Conservation (phyloP, 30 jellyfish, hydroid and myxozoan genomes). For the Hydra vulgaris region DNA sequence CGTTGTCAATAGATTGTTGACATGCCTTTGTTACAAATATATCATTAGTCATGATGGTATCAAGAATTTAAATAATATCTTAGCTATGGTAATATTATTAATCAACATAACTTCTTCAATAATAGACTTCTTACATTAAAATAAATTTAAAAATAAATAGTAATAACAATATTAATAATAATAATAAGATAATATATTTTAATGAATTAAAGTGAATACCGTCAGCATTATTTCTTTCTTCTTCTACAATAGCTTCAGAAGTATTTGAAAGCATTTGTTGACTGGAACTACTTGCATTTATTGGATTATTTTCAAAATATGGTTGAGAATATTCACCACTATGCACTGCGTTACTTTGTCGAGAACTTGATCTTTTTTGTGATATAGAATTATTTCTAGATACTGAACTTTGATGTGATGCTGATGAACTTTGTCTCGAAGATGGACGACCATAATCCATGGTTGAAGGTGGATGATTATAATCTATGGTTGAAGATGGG, state of each 20-base stretch:
- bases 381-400: neutral
- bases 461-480: neutral
- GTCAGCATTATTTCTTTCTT: constrained; percentile 26
- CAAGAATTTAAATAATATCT: too few species aligned
- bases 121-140: too few species aligned
- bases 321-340: neutral
- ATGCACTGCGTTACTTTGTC: neutral
- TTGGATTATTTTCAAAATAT: neutral
- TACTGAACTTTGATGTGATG: neutral
- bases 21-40: too few species aligned
- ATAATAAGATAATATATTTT: too few species aligned
- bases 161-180: too few species aligned
- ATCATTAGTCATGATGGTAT: too few species aligned
- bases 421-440: neutral
- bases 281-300: neutral
- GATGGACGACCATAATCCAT: neutral
- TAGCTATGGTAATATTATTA: too few species aligned
- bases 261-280: neutral
- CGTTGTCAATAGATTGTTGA: too few species aligned
- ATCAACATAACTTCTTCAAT: too few species aligned
- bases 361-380: neutral
- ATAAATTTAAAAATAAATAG: too few species aligned
- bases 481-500: too few species aligned
- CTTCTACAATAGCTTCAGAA: constrained; percentile 41
- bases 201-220: constrained; percentile 1